Conservation (phyloP, 1,140 invertebrate genomes). For the Zaprionus capensis region DNA sequence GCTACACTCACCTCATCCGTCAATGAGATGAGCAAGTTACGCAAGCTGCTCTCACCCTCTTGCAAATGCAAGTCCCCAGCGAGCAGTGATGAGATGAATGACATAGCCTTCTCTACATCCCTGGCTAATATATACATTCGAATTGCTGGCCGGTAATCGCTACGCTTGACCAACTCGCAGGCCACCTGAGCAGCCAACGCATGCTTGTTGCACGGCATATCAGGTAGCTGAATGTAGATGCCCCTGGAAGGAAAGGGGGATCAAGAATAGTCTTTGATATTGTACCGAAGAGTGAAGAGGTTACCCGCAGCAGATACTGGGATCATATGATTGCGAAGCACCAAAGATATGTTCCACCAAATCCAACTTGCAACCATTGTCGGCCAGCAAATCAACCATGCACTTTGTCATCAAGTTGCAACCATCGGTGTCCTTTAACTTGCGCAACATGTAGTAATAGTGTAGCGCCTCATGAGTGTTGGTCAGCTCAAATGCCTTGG, state of each 20-base stretch:
- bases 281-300: no score
- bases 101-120: neutral
- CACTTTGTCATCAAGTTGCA: slow-evolving; percentile 10
- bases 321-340: neutral
- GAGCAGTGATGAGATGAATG: neutral
- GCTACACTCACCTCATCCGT: neutral
- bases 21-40: neutral
- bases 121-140: neutral
- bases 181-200: neutral
- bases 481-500: neutral
- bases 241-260: neutral
- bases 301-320: neutral
- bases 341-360: slow-evolving; percentile 4
- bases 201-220: neutral
- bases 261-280: neutral
- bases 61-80: neutral
- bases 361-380: neutral
- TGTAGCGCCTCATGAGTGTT: neutral
- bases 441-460: slow-evolving; percentile 12
- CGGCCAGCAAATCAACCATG: neutral
- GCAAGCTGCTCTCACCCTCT: neutral
- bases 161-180: neutral
- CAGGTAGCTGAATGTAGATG: neutral
- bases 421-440: neutral
- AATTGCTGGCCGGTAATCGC: neutral